Base-by-base conservation (phyloP, 2,888 invertebrate genomes). In the Pardosa pseudoannulata region DNA sequence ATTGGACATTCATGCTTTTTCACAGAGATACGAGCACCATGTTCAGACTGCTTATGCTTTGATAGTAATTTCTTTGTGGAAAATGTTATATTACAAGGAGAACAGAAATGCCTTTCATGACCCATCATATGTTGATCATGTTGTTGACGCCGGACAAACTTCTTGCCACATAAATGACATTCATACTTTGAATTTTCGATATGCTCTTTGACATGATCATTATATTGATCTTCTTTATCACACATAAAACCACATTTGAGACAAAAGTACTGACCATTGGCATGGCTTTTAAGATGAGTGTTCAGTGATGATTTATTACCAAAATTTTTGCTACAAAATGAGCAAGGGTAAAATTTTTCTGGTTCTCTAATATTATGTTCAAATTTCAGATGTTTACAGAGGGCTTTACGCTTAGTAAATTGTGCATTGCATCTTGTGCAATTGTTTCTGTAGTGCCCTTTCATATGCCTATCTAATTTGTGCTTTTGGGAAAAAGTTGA, bases 131-230 rank as follows among this genome's bases (percentile, higher is more conserved):
- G 91, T 68, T 90, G 89, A 29, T 90, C 88, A 82, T 90, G 90
- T 78, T 91, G 91, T 82, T 91, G 91, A 2, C 89, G 85, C 6
- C 90, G 89, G 5, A 83, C 81, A 86, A 91, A 91, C n/a, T 82
- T 88, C 67, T 89, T 89, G 23, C 88, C 88, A 79, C 91, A 91
- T 27, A 89, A 88, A 7, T 87, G 81, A 80, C 91, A 91, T 73
- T 89, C 88, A 78, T 88, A 90, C 31, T 89, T 89, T 13, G 89
- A 89, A 31, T 89, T 89, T 65, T 88, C 87, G 7, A 88, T 70
- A 86, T 91, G 91, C 23, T 89, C 88, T 36, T 79, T 87, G 88
- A 90, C 89, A 80, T 91, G 91, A 16, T 82, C 79, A 29, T 83
- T 72, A 74, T 88, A 90, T 5, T 74, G 86, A 11, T 88, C 89